phyloP scores from a whole-genome alignment of 2,888 invertebrate species.

The Nematopogon swammerdamellus region DNA sequence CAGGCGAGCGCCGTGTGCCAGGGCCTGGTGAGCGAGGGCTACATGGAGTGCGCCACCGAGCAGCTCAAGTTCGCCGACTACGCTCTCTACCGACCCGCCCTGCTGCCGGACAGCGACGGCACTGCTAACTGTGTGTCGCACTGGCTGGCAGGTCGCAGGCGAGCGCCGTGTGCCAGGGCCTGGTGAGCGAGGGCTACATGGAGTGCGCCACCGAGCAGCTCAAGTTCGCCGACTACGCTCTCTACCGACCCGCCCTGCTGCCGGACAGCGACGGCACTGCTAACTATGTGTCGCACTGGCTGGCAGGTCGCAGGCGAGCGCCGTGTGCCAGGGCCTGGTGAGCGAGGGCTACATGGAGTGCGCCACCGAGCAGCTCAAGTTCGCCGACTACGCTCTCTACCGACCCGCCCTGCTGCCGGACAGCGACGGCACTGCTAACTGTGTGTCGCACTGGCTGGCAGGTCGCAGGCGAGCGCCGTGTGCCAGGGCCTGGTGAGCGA shows the following conservation, averaged over 20 bases:
- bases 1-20: conserved; percentile 63
- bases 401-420: conserved; percentile 21
- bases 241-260: conserved; percentile 41
- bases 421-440: no score
- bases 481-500: conserved; percentile 77
- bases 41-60: conserved; percentile 65
- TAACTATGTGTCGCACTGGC: no score
- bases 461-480: conserved; percentile 40
- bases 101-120: conserved; percentile 13
- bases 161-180: conserved; percentile 70
- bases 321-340: conserved; percentile 75
- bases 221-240: conserved; percentile 60
- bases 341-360: conserved; percentile 74
- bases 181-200: conserved; percentile 73
- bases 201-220: conserved; percentile 61
- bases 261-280: no score
- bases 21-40: conserved; percentile 71
- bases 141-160: no score
- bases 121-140: no score
- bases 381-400: conserved; percentile 62
- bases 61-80: conserved; percentile 60
- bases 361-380: conserved; percentile 54
- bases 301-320: conserved; percentile 18
- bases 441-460: no score
- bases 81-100: conserved; percentile 51